Evolutionary conservation across 2,888 invertebrate species (phyloP).

Genomic region (Agrochola litura): DNA sequence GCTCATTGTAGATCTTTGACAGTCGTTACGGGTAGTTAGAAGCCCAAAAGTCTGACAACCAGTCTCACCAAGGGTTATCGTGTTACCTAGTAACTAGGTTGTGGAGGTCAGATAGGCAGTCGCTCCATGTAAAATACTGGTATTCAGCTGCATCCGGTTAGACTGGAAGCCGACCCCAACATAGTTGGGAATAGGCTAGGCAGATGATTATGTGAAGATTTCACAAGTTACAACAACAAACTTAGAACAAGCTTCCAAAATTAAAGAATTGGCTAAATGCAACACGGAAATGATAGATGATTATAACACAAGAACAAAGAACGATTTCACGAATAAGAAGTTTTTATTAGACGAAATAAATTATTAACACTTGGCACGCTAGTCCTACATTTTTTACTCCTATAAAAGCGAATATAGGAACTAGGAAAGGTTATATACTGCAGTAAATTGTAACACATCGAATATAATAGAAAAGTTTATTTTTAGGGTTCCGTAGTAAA

Average conservation of each 20-base stretch:
- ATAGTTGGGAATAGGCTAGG: too few relatives aligned
- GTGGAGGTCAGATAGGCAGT: too few relatives aligned
- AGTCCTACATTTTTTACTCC: slow-evolving; percentile 27
- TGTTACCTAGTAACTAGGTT: too few relatives aligned
- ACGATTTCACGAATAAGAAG: slow-evolving; percentile 23
- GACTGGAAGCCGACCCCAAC: too few relatives aligned
- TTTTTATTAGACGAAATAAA: slow-evolving; percentile 35
- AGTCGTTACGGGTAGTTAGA: too few relatives aligned
- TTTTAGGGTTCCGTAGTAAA: too few relatives aligned
- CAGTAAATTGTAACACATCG: not conserved
- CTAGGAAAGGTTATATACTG: not conserved
- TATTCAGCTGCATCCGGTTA: too few relatives aligned
- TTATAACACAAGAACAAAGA: slow-evolving; percentile 40
- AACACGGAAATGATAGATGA: slow-evolving; percentile 29
- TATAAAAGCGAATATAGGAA: slow-evolving; percentile 17
- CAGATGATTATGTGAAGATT: not conserved
- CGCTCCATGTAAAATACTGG: too few relatives aligned
- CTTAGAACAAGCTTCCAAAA: not conserved
- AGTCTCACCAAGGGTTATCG: too few relatives aligned
- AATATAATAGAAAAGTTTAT: not conserved
- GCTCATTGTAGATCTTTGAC: too few relatives aligned
- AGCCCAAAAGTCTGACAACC: too few relatives aligned
- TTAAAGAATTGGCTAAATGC: not conserved
- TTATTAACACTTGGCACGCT: slow-evolving; percentile 45
- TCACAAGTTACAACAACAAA: not conserved